A percentile compares a stretch with the other conserved stretches of the same genome.
These are phyloP conservation scores for Elephas maximus DNA, from an alignment of 2,113 vertebrate species.

Conservation along the genomic window DNA sequence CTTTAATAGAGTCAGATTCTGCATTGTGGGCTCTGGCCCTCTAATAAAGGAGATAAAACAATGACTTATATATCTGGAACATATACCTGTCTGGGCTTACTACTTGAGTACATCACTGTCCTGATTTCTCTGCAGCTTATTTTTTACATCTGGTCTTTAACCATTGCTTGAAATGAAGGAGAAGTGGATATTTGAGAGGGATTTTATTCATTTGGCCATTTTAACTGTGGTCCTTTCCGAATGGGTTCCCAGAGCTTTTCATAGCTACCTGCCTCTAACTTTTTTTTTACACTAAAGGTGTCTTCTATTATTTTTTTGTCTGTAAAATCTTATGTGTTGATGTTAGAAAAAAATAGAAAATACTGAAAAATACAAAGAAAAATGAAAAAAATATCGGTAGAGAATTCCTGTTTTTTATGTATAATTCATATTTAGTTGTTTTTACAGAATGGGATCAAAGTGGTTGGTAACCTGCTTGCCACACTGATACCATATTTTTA, in stretches of 20 bases:
- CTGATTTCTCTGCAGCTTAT: neutral
- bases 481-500: neutral
- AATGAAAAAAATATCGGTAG: neutral
- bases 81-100: neutral
- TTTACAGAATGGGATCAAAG: neutral
- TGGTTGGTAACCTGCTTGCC: neutral
- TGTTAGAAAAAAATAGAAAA: constrained; percentile 49
- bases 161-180: neutral
- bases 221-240: neutral
- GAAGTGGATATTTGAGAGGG: neutral
- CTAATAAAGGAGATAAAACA: neutral
- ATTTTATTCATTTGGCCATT: constrained; percentile 20
- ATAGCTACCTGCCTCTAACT: neutral
- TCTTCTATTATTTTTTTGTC: neutral
- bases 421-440: neutral
- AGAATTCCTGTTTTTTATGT: neutral
- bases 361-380: neutral
- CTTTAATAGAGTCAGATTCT: neutral
- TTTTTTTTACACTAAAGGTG: neutral
- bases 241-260: neutral
- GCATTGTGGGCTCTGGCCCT: neutral
- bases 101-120: neutral
- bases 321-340: neutral
- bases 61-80: neutral
- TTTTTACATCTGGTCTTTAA: constrained; percentile 24